Conservation (phyloP, 2,888 invertebrate genomes). For the Meteorus colon region DNA sequence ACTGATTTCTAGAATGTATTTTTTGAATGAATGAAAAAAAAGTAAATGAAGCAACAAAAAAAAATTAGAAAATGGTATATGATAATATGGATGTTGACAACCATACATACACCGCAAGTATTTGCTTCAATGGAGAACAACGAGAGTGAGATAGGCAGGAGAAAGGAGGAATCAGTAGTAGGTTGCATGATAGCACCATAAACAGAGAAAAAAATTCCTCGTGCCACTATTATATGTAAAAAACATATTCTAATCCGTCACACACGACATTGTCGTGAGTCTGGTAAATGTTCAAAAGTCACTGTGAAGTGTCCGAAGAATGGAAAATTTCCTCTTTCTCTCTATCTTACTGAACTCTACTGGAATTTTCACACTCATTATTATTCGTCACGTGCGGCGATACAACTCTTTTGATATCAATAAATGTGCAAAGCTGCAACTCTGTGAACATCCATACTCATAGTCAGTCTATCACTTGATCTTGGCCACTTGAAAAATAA, state of each 20-base stretch:
- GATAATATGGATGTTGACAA: neutral
- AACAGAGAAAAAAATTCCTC: conserved; percentile 2
- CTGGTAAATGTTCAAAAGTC: conserved; percentile 1
- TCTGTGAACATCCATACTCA: neutral
- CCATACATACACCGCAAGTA: neutral
- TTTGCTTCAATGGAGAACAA: neutral
- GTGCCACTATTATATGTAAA: neutral
- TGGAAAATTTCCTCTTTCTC: neutral
- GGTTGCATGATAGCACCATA: neutral
- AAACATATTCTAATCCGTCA: neutral
- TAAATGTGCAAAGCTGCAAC: neutral
- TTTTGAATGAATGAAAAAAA: conserved; percentile 53
- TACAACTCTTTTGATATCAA: conserved; percentile 11
- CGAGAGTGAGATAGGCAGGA: neutral
- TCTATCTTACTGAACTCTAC: conserved; percentile 19
- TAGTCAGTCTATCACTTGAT: neutral
- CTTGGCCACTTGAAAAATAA: neutral
- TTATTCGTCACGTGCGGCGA: conserved; percentile 3
- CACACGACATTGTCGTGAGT: conserved; percentile 15
- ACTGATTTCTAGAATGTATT: conserved; percentile 72
- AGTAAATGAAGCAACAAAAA: conserved; percentile 40
- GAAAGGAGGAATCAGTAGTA: neutral
- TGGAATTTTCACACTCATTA: neutral
- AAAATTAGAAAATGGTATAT: conserved; percentile 29
- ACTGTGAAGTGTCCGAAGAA: conserved; percentile 11